phyloP scores from a whole-genome alignment of 2,888 invertebrate genomes.

The Iphiclides podalirius region DNA sequence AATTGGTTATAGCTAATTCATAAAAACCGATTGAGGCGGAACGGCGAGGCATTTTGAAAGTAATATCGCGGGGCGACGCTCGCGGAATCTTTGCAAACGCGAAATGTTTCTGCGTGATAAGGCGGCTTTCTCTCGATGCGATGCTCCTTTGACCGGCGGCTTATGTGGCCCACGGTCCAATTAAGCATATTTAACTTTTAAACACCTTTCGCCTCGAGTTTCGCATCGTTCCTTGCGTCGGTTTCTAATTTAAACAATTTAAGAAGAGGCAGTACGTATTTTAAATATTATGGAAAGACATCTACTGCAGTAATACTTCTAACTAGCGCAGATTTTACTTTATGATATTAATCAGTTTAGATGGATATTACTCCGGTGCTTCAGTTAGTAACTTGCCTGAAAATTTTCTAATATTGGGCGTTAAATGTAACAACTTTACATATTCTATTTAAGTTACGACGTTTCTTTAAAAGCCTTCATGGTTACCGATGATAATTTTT shows the following conservation, averaged over 20 bases:
- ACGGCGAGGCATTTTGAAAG: conserved; percentile 22
- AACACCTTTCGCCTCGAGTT: conserved; percentile 1
- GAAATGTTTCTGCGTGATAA: conserved; percentile 23
- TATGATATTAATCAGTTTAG: no score
- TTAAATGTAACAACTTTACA: no score
- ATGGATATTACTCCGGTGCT: no score
- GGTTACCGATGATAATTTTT: no score
- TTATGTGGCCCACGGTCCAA: conserved; percentile 7
- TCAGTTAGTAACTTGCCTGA: no score
- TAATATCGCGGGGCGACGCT: conserved; percentile 4
- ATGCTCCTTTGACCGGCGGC: conserved; percentile 8
- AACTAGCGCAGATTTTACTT: no score
- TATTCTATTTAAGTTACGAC: no score
- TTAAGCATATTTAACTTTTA: conserved; percentile 15
- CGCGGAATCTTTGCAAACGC: conserved; percentile 19
- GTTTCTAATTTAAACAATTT: not conserved
- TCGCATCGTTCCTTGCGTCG: not conserved
- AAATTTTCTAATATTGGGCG: no score
- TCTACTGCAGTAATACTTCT: no score
- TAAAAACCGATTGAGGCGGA: not conserved
- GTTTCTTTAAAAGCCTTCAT: no score
- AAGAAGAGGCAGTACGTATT: no score
- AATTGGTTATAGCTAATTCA: no score
- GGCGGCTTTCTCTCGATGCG: conserved; percentile 22
- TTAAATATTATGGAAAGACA: not conserved